Conservation (phyloP, 2,888 invertebrate genomes). For the Adineta ricciae region DNA sequence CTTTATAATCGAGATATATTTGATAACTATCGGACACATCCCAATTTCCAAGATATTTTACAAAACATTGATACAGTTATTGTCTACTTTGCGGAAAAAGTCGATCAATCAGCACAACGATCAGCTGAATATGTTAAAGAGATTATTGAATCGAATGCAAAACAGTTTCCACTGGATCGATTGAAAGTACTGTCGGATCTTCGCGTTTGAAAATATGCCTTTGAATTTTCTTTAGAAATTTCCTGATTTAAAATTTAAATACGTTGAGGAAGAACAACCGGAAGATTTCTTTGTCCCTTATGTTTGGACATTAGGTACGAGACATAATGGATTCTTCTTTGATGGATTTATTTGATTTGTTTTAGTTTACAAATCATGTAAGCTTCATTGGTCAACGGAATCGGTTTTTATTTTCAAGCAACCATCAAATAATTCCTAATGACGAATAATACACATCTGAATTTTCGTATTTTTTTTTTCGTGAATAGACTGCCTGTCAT, state of each 20-base stretch:
- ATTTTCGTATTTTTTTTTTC: too few species aligned
- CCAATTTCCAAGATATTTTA: slow-evolving; percentile 64
- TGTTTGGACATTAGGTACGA: slow-evolving; percentile 72
- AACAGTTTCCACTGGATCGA: slow-evolving; percentile 84
- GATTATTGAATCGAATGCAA: slow-evolving; percentile 77
- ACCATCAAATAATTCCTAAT: background rate
- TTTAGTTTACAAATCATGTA: slow-evolving; percentile 25
- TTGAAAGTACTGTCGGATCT: slow-evolving; percentile 61
- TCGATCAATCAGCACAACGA: slow-evolving; percentile 50
- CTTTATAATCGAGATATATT: slow-evolving; percentile 84
- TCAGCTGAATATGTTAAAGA: slow-evolving; percentile 76
- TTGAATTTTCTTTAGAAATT: slow-evolving; percentile 67
- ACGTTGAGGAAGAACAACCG: slow-evolving; percentile 94
- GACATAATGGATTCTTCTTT: background rate
- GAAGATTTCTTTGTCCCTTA: slow-evolving; percentile 99
- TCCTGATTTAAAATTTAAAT: slow-evolving; percentile 93
- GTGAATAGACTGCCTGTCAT: background rate
- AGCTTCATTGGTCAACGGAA: slow-evolving; percentile 28
- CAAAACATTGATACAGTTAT: slow-evolving; percentile 33
- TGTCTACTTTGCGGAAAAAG: slow-evolving; percentile 51
- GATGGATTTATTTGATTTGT: background rate
- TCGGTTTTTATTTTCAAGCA: background rate
- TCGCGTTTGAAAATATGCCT: slow-evolving; percentile 17
- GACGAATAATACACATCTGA: background rate
- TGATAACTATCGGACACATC: slow-evolving; percentile 64